Percentiles rank a stretch among this genome's conserved stretches.
Conservation (phyloP, 2,888 invertebrate species). For the Napeogenes inachia region DNA sequence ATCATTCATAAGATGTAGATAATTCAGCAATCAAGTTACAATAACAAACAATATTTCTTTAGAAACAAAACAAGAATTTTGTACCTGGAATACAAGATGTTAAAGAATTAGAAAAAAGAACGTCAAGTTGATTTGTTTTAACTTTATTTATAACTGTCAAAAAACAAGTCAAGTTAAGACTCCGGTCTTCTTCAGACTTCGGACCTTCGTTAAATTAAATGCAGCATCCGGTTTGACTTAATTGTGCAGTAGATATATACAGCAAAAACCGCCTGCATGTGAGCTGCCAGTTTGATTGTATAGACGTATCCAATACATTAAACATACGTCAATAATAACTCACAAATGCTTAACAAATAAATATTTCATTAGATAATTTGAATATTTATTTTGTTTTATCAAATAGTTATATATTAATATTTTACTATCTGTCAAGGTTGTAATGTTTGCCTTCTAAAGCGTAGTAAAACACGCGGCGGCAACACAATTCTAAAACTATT, state of each 20-base stretch:
- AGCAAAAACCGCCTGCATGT: not conserved
- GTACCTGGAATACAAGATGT: not conserved
- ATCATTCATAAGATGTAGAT: not conserved
- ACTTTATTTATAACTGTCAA: not conserved
- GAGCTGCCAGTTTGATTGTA: not conserved
- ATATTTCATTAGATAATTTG: not conserved
- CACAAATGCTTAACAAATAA: too few relatives aligned
- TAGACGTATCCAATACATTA: too few relatives aligned
- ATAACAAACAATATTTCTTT: too few relatives aligned
- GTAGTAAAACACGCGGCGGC: not conserved
- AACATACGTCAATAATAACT: too few relatives aligned
- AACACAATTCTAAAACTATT: slow-evolving; percentile 1
- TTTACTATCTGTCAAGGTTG: not conserved
- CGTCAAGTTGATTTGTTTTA: not conserved
- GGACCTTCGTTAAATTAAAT: slow-evolving; percentile 7
- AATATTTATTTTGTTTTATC: not conserved
- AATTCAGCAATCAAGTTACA: not conserved
- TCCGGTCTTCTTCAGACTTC: not conserved
- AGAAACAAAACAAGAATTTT: not conserved
- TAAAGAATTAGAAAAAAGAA: not conserved
- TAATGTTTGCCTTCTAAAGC: not conserved
- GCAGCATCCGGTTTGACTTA: slow-evolving; percentile 7
- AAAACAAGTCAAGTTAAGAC: slow-evolving; percentile 6
- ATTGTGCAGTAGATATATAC: not conserved
- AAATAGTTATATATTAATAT: not conserved